These are phyloP conservation scores for Halictus rubicundus DNA, from an alignment of 1,140 invertebrate species.

Conservation along the genomic window DNA sequence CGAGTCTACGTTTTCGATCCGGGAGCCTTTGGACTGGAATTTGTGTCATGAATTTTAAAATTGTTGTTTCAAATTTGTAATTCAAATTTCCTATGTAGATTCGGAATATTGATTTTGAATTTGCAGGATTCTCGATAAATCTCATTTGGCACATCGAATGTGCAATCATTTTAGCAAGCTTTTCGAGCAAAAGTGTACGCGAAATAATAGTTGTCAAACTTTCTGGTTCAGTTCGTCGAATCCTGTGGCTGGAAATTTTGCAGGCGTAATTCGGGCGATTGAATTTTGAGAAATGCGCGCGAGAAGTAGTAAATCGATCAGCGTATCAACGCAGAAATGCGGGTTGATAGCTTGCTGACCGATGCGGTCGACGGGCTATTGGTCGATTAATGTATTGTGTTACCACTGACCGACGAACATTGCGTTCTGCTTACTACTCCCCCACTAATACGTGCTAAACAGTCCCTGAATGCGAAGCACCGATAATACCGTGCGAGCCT, in stretches of 20 bases:
- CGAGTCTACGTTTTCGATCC: too few species aligned
- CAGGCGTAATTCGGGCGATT: neutral
- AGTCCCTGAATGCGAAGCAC: constrained; percentile 14
- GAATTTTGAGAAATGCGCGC: neutral
- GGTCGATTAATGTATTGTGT: constrained; percentile 48
- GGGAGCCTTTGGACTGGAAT: neutral
- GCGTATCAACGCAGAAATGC: constrained; percentile 1
- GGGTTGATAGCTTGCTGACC: constrained; percentile 16
- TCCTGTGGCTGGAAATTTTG: neutral
- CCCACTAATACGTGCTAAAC: constrained; percentile 30
- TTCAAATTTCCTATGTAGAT: neutral
- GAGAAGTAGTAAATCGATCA: neutral
- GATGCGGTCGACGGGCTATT: constrained; percentile 30
- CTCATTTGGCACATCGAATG: too few species aligned
- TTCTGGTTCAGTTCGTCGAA: neutral
- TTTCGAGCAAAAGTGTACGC: too few species aligned
- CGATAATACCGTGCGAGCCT: constrained; percentile 7
- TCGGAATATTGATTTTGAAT: too few species aligned
- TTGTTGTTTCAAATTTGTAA: neutral
- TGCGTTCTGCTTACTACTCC: constrained; percentile 39
- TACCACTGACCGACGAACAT: constrained; percentile 30
- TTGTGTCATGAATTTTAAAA: neutral
- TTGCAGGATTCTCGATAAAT: too few species aligned
- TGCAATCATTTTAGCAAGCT: too few species aligned
- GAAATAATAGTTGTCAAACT: too few species aligned